phyloP scores from a whole-genome alignment of 1,140 invertebrate species.

The Macrostomum lignano region DNA sequence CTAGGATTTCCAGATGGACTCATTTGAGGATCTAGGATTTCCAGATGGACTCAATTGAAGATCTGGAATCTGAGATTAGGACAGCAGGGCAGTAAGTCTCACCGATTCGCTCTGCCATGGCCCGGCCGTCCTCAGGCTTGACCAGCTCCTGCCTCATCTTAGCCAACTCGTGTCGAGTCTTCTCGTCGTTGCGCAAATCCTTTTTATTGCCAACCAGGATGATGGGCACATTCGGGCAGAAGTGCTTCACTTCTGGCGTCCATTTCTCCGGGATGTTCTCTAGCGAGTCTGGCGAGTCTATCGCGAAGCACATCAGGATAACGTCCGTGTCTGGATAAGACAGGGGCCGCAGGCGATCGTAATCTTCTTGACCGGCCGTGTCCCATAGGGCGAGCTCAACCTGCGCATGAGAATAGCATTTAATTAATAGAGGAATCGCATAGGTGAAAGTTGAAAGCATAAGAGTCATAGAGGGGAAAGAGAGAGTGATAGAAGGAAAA shows the following conservation, averaged over 20 bases:
- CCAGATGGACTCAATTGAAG: too few relatives aligned
- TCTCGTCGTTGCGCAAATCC: slow-evolving; percentile 30
- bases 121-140: slow-evolving; percentile 69
- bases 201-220: slow-evolving; percentile 7
- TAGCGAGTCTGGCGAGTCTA: slow-evolving; percentile 38
- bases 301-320: slow-evolving; percentile 2
- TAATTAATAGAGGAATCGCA: too few relatives aligned
- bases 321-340: slow-evolving; percentile 75
- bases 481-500: too few relatives aligned
- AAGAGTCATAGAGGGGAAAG: too few relatives aligned
- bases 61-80: too few relatives aligned
- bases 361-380: slow-evolving; percentile 41
- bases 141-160: slow-evolving; percentile 99
- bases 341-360: slow-evolving; percentile 62
- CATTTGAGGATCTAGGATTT: too few relatives aligned
- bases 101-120: slow-evolving; percentile 98
- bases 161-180: slow-evolving; percentile 69
- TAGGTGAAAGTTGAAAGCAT: too few relatives aligned
- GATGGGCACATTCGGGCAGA: slow-evolving; percentile 6
- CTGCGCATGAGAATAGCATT: too few relatives aligned
- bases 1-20: too few relatives aligned
- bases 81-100: too few relatives aligned
- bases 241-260: slow-evolving; percentile 42
- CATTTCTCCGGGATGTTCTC: slow-evolving; percentile 84
- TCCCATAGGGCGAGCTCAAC: slow-evolving; percentile 7